Evolutionary conservation across 2,888 invertebrate genomes (phyloP), one percentile per base, ranked within the genome.

Genomic region (Eupithecia pulchellata): DNA sequence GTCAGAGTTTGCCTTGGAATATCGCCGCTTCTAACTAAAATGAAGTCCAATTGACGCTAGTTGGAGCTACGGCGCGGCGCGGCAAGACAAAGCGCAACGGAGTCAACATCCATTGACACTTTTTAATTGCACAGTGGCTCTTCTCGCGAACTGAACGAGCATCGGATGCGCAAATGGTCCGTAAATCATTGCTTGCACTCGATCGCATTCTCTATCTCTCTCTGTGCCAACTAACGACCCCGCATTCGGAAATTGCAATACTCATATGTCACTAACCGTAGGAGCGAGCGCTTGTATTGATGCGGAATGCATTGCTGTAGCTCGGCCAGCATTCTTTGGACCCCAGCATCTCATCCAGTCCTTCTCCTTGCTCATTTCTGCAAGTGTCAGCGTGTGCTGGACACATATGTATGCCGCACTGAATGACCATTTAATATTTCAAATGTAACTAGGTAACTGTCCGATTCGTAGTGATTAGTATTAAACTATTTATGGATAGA

Each of bases 171-270:
- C 82, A 82, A 87, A 86, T 84, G 82, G 82, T 81, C 78, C 83
- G 83, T 88, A 86, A 89, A 89, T 89, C 88, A 89, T 89, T 84
- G 82, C 82, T 82, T 77, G 77, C 78, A 79, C 79, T 81, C 82
- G 80, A 80, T 83, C 82, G 86, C 84, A 81, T 83, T 84, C 81
- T 83, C 80, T 82, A 82, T 83, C 84, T 82, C 82, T 78, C 77
- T 81, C 78, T 81, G 77, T 81, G 79, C 81, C 81, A 84, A 81
- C 82, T 88, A 90, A 90, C 89, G 86, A 90, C 84, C 83, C 81
- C 82, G 83, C 86, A 84, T 86, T 89, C 89, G 90, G 90, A 91
- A 90, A 91, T 91, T 90, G 89, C 91, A 89, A 90, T 90, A 88
- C 89, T 91, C 91, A 87, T 89, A 88, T 91, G 91, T 91, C 90